Evolutionary conservation across 2,888 invertebrate species (phyloP).

Genomic region (Lasioglossum vierecki): DNA sequence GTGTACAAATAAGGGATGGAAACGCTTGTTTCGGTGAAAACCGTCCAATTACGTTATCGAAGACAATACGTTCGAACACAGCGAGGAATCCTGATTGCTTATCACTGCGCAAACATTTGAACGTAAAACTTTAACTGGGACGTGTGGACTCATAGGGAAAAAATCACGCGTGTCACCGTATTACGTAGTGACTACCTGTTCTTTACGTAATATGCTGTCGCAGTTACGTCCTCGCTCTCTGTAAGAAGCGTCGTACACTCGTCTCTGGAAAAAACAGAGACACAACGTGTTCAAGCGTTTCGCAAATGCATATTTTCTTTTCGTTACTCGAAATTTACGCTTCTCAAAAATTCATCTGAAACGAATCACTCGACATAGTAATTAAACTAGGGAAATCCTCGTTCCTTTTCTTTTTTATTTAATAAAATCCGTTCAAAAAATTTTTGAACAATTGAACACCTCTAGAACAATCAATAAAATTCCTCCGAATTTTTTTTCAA

Average conservation of each 20-base stretch:
- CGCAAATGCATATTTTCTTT: not conserved
- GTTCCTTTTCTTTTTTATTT: not conserved
- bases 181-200: conserved; percentile 61
- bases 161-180: conserved; percentile 56
- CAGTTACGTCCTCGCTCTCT: conserved; percentile 10
- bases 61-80: not conserved
- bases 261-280: conserved; percentile 12
- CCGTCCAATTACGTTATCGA: not conserved
- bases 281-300: conserved; percentile 7
- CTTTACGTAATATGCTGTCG: conserved; percentile 53
- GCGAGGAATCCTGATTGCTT: conserved; percentile 11
- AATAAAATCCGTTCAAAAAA: not conserved
- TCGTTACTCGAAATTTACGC: not conserved
- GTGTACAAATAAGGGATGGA: not conserved
- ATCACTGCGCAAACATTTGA: conserved; percentile 45
- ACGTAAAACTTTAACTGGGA: conserved; percentile 37
- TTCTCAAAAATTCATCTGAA: not conserved
- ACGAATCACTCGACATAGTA: not conserved
- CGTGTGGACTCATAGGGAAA: conserved; percentile 37
- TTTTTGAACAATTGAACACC: not conserved
- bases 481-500: no score
- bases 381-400: not conserved
- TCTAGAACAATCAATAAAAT: no score
- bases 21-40: not conserved
- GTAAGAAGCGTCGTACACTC: not conserved